These are phyloP conservation scores for Phrynocephalus forsythii DNA, from an alignment of 2,797 vertebrate species.

Conservation along the genomic window DNA sequence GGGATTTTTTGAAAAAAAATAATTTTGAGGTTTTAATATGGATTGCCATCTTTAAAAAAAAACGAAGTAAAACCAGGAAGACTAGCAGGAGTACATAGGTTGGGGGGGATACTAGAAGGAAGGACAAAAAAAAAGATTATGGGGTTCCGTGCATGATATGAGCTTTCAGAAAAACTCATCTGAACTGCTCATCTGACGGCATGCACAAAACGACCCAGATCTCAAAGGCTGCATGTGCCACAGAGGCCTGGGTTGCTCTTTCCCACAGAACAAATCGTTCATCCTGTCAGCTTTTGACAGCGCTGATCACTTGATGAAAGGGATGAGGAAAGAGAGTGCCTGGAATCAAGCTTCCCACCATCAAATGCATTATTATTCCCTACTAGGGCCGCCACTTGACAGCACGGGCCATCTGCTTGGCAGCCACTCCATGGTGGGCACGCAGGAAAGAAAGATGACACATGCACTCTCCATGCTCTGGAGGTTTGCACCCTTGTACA, in stretches of 20 bases:
- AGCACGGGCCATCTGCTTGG: neutral
- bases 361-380: neutral
- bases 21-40: neutral
- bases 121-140: neutral
- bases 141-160: neutral
- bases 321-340: neutral
- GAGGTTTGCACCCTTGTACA: neutral
- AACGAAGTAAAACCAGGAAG: conserved; percentile 3
- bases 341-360: neutral
- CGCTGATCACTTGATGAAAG: neutral
- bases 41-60: neutral
- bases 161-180: neutral
- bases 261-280: neutral
- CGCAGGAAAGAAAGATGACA: neutral
- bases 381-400: neutral
- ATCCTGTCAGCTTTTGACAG: conserved; percentile 2
- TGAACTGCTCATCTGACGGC: too few relatives aligned
- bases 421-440: neutral
- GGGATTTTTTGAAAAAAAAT: neutral
- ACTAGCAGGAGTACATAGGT: neutral
- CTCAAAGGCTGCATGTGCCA: neutral
- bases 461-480: too few relatives aligned
- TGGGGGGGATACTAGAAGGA: neutral
- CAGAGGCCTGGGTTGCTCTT: neutral
- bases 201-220: neutral